Evolutionary conservation across 2,888 invertebrate genomes (phyloP), one percentile per base, ranked within the genome.

Genomic region (Lepas anatifera): DNA sequence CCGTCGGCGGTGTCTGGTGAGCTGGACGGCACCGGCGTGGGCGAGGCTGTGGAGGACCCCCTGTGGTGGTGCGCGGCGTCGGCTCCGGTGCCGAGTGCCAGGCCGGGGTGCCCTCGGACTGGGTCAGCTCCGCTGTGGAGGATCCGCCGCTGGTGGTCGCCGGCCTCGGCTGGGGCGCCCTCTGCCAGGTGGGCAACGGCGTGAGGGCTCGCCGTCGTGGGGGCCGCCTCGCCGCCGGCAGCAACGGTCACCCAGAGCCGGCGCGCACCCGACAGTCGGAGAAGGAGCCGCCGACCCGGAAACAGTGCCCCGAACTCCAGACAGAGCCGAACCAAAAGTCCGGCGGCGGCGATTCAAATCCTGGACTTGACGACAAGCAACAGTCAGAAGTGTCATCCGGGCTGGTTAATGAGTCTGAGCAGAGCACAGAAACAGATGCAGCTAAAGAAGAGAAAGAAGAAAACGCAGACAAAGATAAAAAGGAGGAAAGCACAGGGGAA

Each of bases 31-130:
- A 84, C 80, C 75, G 92, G 92, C 6, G 77, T 89, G 68, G 86
- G 89, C 37, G 90, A 90, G 77, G 85, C 84, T 74, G 87, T 92
- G 69, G 87, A 86, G 76, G 92, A 92, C 80, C 84, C 86, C 1
- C 88, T 0, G 82, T 88, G 81, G 85, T 84, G 78, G 83, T 91
- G 77, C 84, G 82, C 75, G 90, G 90, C 0, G 86, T 86, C 76
- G 92, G 69, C 6, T 13, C 63, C 27, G 63, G 46, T 3, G 64
- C 69, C 18, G 64, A 35, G 13, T 68, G 68, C 18, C 27, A 43
- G 25, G 50, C 27, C 50, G 46, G 43, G 2, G 25, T 16, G 32
- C 29, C 68, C 3, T 7, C 32, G 4, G 37, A 4, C 39, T 74
- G 76, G 29, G 77, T 89, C 68, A 86, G 89, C 37, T 90, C 90